Evolutionary conservation across 2,888 invertebrate genomes (phyloP), one percentile per base, ranked within the genome.

Genomic region (Frankliniella intonsa): DNA sequence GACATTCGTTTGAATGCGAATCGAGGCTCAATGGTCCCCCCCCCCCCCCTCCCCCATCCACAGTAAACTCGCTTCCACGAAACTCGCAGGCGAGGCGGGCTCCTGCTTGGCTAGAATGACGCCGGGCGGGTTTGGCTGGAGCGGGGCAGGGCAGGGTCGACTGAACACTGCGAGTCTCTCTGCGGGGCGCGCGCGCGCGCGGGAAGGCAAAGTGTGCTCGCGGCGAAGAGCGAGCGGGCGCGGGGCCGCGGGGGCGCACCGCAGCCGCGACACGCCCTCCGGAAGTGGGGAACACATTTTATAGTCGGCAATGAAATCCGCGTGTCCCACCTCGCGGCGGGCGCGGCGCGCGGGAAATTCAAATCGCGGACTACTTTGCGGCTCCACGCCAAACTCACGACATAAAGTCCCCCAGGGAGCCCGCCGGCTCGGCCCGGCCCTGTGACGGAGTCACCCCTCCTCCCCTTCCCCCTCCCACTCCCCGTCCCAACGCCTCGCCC

Each of bases 291-390:
- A 22, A 76, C 69, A 76, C 69, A 76, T 76, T 76, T 76, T 76
- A 76, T 76, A 76, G 69, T 22, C 25, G 69, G 69, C 69, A 76
- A 76, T 76, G 69, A 76, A 76, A 76, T 76, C 69, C 69, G 69
- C 25, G 12, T 25, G 69, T 25, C 25, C 62, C 62, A 62, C 62
- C 62, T 62, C 62, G 7, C 62, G 14, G 55, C 51, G 51, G 10
- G 65, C 69, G 22, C 69, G 69, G 69, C 69, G 25, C 25, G 69
- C 69, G 69, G 69, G 22, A 76, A 76, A 76, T 76, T 76, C 69
- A 76, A 76, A 76, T 76, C 69, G 25, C 69, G 69, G 69, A 76
- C 69, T 76, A 76, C 69, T 76, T 76, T 76, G 69, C 69, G 69
- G 69, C 69, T 76, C 22, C 69, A 25, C 69, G 69, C 69, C 69